Conservation (phyloP, 2,797 vertebrate genomes). For the Rhincodon typus region DNA sequence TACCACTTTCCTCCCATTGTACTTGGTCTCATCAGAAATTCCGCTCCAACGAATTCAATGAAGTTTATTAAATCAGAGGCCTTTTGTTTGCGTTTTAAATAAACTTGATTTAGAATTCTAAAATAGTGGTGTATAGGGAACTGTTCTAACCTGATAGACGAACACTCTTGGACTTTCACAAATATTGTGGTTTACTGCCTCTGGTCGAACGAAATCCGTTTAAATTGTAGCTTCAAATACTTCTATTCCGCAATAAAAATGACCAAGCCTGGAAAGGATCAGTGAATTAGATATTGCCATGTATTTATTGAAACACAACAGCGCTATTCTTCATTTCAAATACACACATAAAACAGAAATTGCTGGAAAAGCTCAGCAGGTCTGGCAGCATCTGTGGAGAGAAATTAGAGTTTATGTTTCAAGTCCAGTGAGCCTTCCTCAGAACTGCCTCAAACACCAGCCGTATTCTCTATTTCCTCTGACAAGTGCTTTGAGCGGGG, state of each 20-base stretch:
- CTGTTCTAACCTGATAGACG: not conserved
- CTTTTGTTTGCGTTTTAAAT: not conserved
- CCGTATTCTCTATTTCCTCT: too few species aligned
- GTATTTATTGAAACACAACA: not conserved
- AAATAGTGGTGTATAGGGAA: too few species aligned
- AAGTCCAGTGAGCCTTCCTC: too few species aligned
- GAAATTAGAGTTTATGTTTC: too few species aligned
- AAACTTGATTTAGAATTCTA: not conserved
- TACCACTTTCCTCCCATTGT: not conserved
- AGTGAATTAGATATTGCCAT: not conserved
- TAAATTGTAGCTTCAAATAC: not conserved
- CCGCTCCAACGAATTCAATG: not conserved
- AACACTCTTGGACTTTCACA: not conserved
- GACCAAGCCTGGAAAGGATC: not conserved
- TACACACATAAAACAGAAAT: too few species aligned
- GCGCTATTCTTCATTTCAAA: too few species aligned
- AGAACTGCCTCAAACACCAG: too few species aligned
- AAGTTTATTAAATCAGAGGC: too few species aligned
- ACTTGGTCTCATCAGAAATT: too few species aligned
- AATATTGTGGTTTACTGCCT: not conserved
- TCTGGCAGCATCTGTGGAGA: too few species aligned
- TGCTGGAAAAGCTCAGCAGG: too few species aligned
- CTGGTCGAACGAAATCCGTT: not conserved
- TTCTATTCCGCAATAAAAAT: not conserved
- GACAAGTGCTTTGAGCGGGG: not conserved